Evolutionary conservation across 2,888 invertebrate genomes (phyloP).

Genomic region (Xanthia icteritia): DNA sequence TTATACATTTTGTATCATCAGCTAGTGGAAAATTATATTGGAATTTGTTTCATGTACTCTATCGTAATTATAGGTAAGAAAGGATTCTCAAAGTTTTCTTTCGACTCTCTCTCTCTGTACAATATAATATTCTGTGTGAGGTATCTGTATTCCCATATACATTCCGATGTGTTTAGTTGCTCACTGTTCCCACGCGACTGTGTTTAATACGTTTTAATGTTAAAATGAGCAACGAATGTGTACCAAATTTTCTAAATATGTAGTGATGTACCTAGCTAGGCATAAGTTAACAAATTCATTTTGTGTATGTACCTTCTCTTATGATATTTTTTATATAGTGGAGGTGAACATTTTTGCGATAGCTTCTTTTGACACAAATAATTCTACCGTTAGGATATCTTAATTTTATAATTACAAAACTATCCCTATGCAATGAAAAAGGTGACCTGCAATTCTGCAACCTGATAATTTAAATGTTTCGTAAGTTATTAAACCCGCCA

Average conservation of each 20-base stretch:
- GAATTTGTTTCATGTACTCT: conserved; percentile 64
- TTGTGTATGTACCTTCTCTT: conserved; percentile 73
- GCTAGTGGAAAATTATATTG: conserved; percentile 66
- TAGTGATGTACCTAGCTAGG: conserved; percentile 86
- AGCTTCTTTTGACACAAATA: conserved; percentile 42
- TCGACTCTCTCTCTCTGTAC: conserved; percentile 62
- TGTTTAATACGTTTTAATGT: conserved; percentile 74
- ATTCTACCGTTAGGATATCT: conserved; percentile 37
- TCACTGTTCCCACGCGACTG: conserved; percentile 74
- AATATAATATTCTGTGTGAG: conserved; percentile 63
- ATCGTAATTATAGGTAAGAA: conserved; percentile 69
- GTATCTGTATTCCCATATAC: conserved; percentile 77
- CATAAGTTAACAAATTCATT: conserved; percentile 80
- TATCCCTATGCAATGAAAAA: conserved; percentile 52
- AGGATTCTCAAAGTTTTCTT: conserved; percentile 77
- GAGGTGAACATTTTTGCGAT: conserved; percentile 47
- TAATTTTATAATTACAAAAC: conserved; percentile 47
- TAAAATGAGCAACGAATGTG: conserved; percentile 89
- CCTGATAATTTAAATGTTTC: conserved; percentile 60
- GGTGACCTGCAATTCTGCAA: conserved; percentile 27
- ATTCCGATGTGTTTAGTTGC: conserved; percentile 86
- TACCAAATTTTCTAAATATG: conserved; percentile 88
- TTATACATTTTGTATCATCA: conserved; percentile 73
- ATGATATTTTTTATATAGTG: conserved; percentile 62
- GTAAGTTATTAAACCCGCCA: conserved; percentile 66